A percentile compares a stretch with the other conserved stretches of the same genome.
Evolutionary conservation across 2,113 vertebrate species (phyloP).

Genomic region (Hiodon tergisus): DNA sequence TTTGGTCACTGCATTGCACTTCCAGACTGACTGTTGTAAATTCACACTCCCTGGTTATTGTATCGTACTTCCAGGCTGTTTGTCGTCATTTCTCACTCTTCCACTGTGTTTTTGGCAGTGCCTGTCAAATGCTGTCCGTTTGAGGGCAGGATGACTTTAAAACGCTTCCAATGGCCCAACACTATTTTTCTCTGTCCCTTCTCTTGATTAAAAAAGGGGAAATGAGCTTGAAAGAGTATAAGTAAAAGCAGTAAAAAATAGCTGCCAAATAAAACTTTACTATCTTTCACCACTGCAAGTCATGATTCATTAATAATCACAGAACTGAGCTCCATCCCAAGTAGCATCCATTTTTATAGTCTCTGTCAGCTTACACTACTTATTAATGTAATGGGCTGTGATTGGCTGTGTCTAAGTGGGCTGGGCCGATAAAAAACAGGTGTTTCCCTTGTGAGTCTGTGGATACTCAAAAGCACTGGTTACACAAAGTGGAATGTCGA

Average conservation of each 20-base stretch:
- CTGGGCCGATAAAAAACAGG: background rate
- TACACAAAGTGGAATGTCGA: background rate
- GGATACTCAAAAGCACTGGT: background rate
- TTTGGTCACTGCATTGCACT: slow-evolving; percentile 67
- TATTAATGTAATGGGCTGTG: background rate
- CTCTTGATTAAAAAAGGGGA: background rate
- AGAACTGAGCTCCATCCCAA: too few relatives aligned
- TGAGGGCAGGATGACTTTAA: slow-evolving; percentile 53
- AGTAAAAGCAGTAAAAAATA: slow-evolving; percentile 7
- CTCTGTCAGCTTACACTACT: background rate
- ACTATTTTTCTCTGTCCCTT: slow-evolving; percentile 15
- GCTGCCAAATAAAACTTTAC: background rate
- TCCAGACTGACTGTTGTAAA: slow-evolving; percentile 63
- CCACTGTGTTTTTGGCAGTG: slow-evolving; percentile 56
- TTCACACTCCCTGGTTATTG: slow-evolving; percentile 14
- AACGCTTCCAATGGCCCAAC: slow-evolving; percentile 36
- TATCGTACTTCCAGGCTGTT: too few relatives aligned
- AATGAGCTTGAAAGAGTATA: background rate
- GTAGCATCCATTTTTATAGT: background rate
- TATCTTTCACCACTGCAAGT: background rate
- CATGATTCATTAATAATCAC: too few relatives aligned
- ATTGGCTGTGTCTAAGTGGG: background rate
- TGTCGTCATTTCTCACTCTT: slow-evolving; percentile 59
- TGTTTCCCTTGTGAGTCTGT: background rate
- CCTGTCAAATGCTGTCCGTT: slow-evolving; percentile 48